A percentile compares a stretch with the other conserved stretches of the same genome.
Conservation (phyloP, 2,113 vertebrate genomes). For the Sinocyclocheilus rhinocerous region DNA sequence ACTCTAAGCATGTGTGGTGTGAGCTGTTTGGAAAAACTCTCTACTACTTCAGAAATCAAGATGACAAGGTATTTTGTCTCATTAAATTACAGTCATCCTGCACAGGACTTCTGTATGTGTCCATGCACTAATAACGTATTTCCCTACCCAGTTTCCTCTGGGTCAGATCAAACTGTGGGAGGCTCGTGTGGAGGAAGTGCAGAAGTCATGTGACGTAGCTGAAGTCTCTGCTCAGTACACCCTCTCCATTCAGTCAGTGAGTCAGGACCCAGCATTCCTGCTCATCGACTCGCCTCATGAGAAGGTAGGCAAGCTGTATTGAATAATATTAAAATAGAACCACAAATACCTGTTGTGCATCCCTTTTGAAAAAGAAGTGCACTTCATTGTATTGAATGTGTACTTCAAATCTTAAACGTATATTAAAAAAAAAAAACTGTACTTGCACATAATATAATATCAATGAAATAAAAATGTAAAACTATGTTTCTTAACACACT, state of each 20-base stretch:
- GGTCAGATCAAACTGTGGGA: conserved; percentile 96
- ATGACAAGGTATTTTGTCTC: conserved; percentile 83
- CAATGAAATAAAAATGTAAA: too few species aligned
- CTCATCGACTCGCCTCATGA: conserved; percentile 89
- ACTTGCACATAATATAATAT: too few species aligned
- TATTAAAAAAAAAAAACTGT: too few species aligned
- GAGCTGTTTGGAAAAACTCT: conserved; percentile 88
- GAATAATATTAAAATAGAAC: neutral
- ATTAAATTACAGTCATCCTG: neutral
- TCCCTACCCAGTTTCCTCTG: conserved; percentile 85
- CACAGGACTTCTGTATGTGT: neutral
- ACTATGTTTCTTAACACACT: too few species aligned
- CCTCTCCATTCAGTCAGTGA: conserved; percentile 85
- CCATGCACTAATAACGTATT: neutral
- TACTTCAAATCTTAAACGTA: too few species aligned
- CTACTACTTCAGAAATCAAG: conserved; percentile 94
- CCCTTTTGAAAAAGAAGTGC: neutral
- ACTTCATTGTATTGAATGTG: neutral
- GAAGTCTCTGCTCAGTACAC: conserved; percentile 86
- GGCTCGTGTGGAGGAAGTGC: conserved; percentile 90
- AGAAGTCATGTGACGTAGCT: conserved; percentile 87
- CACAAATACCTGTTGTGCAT: neutral
- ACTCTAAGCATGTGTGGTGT: conserved; percentile 96
- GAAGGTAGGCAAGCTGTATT: conserved; percentile 76
- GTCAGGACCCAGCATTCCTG: conserved; percentile 90